Evolutionary conservation across 2,797 vertebrate species (phyloP).

Genomic region (Lindbergichthys nudifrons): DNA sequence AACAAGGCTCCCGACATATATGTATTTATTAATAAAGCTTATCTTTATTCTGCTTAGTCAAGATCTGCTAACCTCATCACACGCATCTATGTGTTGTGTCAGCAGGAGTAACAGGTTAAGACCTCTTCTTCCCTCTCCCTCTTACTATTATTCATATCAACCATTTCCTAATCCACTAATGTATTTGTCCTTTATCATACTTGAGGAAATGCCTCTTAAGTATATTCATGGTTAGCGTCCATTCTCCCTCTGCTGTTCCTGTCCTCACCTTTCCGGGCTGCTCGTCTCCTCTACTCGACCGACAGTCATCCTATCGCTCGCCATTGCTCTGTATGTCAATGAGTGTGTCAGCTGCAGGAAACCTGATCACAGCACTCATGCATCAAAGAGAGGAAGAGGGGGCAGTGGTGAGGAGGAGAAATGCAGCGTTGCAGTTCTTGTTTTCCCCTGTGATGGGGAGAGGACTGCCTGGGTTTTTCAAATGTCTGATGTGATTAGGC

Average conservation of each 20-base stretch:
- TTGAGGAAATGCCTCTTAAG: conserved; percentile 31
- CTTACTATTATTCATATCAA: conserved; percentile 35
- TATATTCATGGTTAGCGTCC: conserved; percentile 15
- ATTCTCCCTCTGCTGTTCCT: conserved; percentile 23
- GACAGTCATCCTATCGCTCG: conserved; percentile 57
- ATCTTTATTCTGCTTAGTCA: conserved; percentile 39
- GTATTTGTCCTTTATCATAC: conserved; percentile 51
- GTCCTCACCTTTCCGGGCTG: conserved; percentile 64
- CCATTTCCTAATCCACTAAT: conserved; percentile 41
- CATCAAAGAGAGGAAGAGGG: conserved; percentile 76
- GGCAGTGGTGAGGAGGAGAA: conserved; percentile 72
- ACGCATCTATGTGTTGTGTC: conserved; percentile 21
- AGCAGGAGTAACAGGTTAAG: conserved; percentile 31
- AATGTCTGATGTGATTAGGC: conserved; percentile 77
- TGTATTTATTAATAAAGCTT: conserved; percentile 12
- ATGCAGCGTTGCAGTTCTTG: conserved; percentile 83
- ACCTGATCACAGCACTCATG: conserved; percentile 82
- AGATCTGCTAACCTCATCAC: conserved; percentile 36
- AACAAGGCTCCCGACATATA: neutral
- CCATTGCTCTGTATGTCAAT: conserved; percentile 63
- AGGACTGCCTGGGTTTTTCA: conserved; percentile 74
- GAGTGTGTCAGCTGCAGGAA: conserved; percentile 78
- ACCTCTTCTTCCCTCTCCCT: conserved; percentile 27
- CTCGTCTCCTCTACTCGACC: conserved; percentile 70
- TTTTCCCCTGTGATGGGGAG: conserved; percentile 75